Evolutionary conservation across 2,797 vertebrate genomes (phyloP), one percentile per base, ranked within the genome.

Genomic region (Cirrhinus molitorella): DNA sequence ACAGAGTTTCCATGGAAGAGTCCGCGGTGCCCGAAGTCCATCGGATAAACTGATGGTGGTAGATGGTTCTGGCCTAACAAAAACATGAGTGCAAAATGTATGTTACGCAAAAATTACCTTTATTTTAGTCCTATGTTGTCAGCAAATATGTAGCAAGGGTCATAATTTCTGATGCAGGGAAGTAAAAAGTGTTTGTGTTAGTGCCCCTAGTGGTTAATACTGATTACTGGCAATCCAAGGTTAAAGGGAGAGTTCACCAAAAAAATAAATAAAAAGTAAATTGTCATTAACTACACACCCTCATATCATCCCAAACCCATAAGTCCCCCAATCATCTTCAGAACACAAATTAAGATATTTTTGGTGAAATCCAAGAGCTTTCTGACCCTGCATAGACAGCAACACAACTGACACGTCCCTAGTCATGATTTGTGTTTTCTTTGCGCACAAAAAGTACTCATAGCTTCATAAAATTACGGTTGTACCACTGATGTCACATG

Each of bases 1-100:
- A 86, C 87, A 88, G 6, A 55, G 67, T 21, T 87, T 87, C 88
- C 88, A 85, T 10, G 88, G 88, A 7, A 87, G 79, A 11, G 82
- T 80, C 14, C 61, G 75, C 9, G 88, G 86, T n/a, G 81, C 79
- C 73, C 82, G 82, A 0, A 87, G 40, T 14, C 59, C 80, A 72
- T 80, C 16, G 1, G 80, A 76, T 34, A 80, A 76, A 75, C 63
- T 51, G 55, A 61, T 87, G 0, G 43, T 83, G 14, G 49, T 67
- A 5, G 17, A 28, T 16, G 57, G 84, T 5, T 68, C 51, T 31
- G 65, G 71, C 25, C 88, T 88, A 45, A 72, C 23, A 71, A 59
- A 51, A 73, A 80, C 49, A 70, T 43, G 11, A 53, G 12, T 2
- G 16, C 3, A 78, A 13, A 43, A 13, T 40, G 2, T 1, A 40